Percentiles rank a stretch among this genome's conserved stretches.
phyloP scores from a whole-genome alignment of 2,797 vertebrate genomes.

The Melanotaenia maccullochi region DNA sequence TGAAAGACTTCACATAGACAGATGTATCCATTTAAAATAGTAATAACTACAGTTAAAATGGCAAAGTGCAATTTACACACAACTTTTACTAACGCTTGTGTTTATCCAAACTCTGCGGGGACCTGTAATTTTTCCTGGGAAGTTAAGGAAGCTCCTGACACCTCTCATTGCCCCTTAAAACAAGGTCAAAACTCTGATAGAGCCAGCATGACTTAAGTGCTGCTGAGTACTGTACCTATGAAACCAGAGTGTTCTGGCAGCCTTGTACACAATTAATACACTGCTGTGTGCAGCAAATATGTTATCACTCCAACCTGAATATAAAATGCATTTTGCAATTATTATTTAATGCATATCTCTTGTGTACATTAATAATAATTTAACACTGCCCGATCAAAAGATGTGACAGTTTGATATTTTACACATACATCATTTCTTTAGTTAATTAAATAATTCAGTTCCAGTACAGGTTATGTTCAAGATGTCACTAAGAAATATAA shows the following conservation, averaged over 20 bases:
- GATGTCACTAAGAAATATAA: constrained; percentile 10
- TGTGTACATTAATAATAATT: constrained; percentile 18
- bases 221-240: constrained; percentile 59
- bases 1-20: constrained; percentile 88
- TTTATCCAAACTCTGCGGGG: constrained; percentile 80
- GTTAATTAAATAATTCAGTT: constrained; percentile 21
- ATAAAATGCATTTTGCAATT: constrained; percentile 11
- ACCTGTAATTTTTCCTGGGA: constrained; percentile 75
- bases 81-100: constrained; percentile 82
- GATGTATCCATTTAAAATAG: constrained; percentile 89
- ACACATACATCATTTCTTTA: constrained; percentile 22
- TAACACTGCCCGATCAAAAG: constrained; percentile 4
- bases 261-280: constrained; percentile 19
- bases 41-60: constrained; percentile 87
- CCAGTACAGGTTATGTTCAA: background rate
- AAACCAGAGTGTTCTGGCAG: constrained; percentile 48
- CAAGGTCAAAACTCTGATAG: constrained; percentile 82
- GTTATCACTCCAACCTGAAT: constrained; percentile 13
- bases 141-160: constrained; percentile 66
- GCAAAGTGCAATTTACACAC: constrained; percentile 85
- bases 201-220: constrained; percentile 65
- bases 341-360: background rate
- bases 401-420: background rate
- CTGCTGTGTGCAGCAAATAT: constrained; percentile 24
- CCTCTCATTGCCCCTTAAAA: constrained; percentile 74